phyloP scores from a whole-genome alignment of 2,113 vertebrate genomes.

The Clarias macrocephalus region DNA sequence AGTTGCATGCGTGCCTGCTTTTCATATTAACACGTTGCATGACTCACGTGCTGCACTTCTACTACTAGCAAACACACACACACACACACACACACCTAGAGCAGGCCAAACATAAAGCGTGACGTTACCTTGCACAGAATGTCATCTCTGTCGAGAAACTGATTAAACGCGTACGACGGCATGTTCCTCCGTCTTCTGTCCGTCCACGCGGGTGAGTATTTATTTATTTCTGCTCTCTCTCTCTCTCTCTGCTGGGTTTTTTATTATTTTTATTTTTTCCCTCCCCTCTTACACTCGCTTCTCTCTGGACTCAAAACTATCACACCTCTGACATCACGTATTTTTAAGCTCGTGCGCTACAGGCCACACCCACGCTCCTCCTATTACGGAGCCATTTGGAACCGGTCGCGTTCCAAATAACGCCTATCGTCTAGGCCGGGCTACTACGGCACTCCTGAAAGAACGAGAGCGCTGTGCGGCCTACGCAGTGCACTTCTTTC shows the following conservation, averaged over 20 bases:
- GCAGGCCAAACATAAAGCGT: not conserved
- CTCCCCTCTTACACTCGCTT: slow-evolving; percentile 7
- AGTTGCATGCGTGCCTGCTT: not conserved
- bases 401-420: slow-evolving; percentile 10
- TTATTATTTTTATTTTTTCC: not conserved
- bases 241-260: not conserved
- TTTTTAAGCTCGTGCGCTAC: slow-evolving; percentile 66
- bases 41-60: not conserved
- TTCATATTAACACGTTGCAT: not conserved
- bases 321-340: slow-evolving; percentile 64
- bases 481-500: not conserved
- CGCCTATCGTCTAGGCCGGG: slow-evolving; percentile 55
- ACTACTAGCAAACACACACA: not conserved
- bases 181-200: slow-evolving; percentile 44
- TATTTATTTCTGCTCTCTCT: not conserved
- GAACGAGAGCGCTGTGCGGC: not conserved
- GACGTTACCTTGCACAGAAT: slow-evolving; percentile 72
- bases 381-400: not conserved
- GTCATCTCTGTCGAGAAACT: slow-evolving; percentile 69
- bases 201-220: not conserved
- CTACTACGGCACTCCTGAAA: not conserved
- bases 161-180: slow-evolving; percentile 69
- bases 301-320: slow-evolving; percentile 38
- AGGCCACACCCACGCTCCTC: slow-evolving; percentile 44
- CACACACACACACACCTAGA: not conserved